A percentile compares a stretch with the other conserved stretches of the same genome.
Conservation (phyloP, 2,797 vertebrate genomes). For the Leucoraja ocellata region DNA sequence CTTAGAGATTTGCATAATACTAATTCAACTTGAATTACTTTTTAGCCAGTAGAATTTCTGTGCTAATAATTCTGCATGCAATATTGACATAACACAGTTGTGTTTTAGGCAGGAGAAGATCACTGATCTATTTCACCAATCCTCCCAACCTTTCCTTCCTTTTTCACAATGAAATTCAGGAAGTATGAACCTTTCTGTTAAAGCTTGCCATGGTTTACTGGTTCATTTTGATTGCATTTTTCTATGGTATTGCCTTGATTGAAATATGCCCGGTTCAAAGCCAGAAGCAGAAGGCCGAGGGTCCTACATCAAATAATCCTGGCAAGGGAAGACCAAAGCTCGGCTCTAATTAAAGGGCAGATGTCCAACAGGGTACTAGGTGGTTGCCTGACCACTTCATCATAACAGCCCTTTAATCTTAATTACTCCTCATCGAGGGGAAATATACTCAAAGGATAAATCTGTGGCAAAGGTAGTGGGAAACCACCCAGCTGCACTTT, state of each 20-base stretch:
- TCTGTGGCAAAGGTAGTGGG: not conserved
- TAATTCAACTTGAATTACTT: not conserved
- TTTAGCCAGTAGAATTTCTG: not conserved
- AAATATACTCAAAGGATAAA: not conserved
- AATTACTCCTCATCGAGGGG: not conserved
- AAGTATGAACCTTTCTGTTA: not conserved
- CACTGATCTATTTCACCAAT: not conserved
- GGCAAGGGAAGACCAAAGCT: not conserved
- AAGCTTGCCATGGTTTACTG: not conserved
- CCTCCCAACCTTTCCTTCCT: not conserved
- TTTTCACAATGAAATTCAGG: not conserved
- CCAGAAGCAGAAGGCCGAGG: not conserved
- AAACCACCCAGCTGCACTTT: not conserved
- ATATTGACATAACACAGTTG: not conserved
- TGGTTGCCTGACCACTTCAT: not conserved
- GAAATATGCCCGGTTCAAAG: not conserved
- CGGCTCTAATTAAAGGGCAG: not conserved
- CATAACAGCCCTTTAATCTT: not conserved
- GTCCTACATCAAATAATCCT: not conserved
- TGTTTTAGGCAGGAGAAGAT: not conserved
- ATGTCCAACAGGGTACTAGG: not conserved
- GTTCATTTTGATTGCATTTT: not conserved
- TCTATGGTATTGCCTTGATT: not conserved
- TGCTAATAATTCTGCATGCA: not conserved
- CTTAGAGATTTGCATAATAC: too few species aligned